Percentiles rank a stretch among this genome's conserved stretches.
These are phyloP conservation scores for Neoarius graeffei DNA, from an alignment of 2,113 vertebrate genomes.

Conservation along the genomic window DNA sequence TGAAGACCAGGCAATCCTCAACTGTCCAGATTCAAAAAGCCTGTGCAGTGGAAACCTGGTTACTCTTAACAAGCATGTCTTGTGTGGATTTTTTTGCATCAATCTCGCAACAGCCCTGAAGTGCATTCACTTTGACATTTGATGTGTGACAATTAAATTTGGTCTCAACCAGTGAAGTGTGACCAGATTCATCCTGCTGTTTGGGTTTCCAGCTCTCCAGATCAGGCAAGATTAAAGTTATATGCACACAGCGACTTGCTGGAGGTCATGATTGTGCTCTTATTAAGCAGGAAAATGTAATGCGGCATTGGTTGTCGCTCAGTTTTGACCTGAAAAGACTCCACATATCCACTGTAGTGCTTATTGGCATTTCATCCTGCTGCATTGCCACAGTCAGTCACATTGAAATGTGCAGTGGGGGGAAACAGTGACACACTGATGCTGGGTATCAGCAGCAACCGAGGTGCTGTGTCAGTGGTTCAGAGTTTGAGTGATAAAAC, in stretches of 20 bases:
- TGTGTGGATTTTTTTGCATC: not conserved
- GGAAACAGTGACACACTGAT: slow-evolving; percentile 33
- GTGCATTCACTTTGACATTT: slow-evolving; percentile 32
- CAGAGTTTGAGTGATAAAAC: slow-evolving; percentile 26
- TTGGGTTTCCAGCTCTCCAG: not conserved
- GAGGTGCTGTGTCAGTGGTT: slow-evolving; percentile 38
- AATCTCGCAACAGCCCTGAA: slow-evolving; percentile 1
- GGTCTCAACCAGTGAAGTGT: slow-evolving; percentile 14
- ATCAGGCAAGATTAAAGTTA: slow-evolving; percentile 17
- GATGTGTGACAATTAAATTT: slow-evolving; percentile 11
- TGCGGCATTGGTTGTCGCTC: slow-evolving; percentile 6
- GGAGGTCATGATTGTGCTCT: slow-evolving; percentile 29
- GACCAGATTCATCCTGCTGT: slow-evolving; percentile 1
- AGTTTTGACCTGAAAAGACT: slow-evolving; percentile 35
- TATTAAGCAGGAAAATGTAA: slow-evolving; percentile 44
- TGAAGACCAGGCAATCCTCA: not conserved
- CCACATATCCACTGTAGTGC: slow-evolving; percentile 3
- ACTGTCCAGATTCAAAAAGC: not conserved
- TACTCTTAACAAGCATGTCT: not conserved
- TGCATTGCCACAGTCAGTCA: slow-evolving; percentile 49
- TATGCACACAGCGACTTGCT: not conserved
- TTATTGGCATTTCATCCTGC: slow-evolving; percentile 47
- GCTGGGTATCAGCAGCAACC: slow-evolving; percentile 21
- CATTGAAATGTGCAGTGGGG: slow-evolving; percentile 30
- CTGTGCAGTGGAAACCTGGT: not conserved